phyloP scores from a whole-genome alignment of 2,888 invertebrate species.

The Lacanobia oleracea region DNA sequence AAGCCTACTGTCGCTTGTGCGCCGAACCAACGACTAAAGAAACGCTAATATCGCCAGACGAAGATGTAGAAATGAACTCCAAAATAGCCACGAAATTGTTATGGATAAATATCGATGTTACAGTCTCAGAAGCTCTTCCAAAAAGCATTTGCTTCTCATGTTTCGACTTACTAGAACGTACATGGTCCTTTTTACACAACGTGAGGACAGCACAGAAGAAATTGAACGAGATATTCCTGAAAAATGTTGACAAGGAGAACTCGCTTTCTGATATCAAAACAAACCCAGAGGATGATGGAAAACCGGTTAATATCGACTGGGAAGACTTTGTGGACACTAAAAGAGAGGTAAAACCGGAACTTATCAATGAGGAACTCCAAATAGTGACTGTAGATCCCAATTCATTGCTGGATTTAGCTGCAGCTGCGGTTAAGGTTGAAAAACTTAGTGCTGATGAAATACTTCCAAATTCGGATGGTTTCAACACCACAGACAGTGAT shows the following conservation, averaged over 20 bases:
- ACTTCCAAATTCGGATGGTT: conserved; percentile 67
- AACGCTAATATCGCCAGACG: conserved; percentile 80
- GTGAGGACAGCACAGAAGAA: conserved; percentile 82
- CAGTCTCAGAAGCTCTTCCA: conserved; percentile 75
- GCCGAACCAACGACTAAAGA: conserved; percentile 82
- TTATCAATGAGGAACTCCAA: conserved; percentile 64
- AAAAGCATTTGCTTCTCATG: conserved; percentile 86
- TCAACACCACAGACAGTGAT: conserved; percentile 81
- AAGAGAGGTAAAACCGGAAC: conserved; percentile 78
- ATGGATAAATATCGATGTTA: conserved; percentile 86
- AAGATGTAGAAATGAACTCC: conserved; percentile 80
- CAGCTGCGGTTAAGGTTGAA: conserved; percentile 74
- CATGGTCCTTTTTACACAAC: conserved; percentile 83
- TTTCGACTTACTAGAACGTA: conserved; percentile 84
- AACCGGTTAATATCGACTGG: conserved; percentile 83
- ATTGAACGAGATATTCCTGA: conserved; percentile 73
- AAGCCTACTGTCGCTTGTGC: conserved; percentile 84
- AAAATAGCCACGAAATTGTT: conserved; percentile 83
- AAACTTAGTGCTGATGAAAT: conserved; percentile 68
- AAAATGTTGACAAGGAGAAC: conserved; percentile 61
- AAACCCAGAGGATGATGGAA: conserved; percentile 67
- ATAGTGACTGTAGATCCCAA: conserved; percentile 70
- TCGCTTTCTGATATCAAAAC: conserved; percentile 52
- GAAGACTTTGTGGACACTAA: conserved; percentile 79
- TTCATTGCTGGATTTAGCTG: conserved; percentile 66